These are phyloP conservation scores for Aproaerema taeniolella DNA, from an alignment of 2,888 invertebrate species.

Conservation along the genomic window DNA sequence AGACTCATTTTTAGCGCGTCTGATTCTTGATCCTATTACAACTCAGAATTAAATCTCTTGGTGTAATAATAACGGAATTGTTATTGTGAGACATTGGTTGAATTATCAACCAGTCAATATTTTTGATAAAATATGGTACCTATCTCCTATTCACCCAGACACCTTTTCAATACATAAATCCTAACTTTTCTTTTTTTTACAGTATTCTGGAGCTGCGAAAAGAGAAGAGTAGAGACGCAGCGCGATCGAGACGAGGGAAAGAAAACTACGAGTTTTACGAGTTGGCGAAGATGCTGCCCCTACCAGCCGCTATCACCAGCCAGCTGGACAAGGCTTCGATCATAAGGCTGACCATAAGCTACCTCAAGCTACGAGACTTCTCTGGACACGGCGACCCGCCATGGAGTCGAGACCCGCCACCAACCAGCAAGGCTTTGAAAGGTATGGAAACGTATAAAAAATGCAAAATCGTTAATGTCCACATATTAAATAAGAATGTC, in stretches of 20 bases:
- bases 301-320: constrained; percentile 93
- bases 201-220: constrained; percentile 95
- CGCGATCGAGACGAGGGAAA: constrained; percentile 92
- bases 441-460: constrained; percentile 77
- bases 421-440: constrained; percentile 88
- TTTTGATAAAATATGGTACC: too few relatives aligned
- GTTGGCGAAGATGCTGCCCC: constrained; percentile 95
- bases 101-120: too few relatives aligned
- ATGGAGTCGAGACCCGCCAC: constrained; percentile 91
- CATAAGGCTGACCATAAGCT: constrained; percentile 96
- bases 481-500: too few relatives aligned
- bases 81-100: too few relatives aligned
- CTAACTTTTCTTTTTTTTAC: too few relatives aligned
- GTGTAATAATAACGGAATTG: too few relatives aligned
- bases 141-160: too few relatives aligned
- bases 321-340: constrained; percentile 97
- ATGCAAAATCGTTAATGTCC: too few relatives aligned
- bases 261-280: constrained; percentile 98
- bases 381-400: constrained; percentile 97
- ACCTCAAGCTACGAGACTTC: constrained; percentile 95
- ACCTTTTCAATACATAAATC: too few relatives aligned
- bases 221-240: constrained; percentile 96
- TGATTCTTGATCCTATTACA: too few relatives aligned
- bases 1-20: too few relatives aligned
- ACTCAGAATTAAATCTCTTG: too few relatives aligned